Percentiles rank a stretch among this genome's conserved stretches.
phyloP scores from a whole-genome alignment of 2,113 vertebrate species.

The Hydropotes inermis region DNA sequence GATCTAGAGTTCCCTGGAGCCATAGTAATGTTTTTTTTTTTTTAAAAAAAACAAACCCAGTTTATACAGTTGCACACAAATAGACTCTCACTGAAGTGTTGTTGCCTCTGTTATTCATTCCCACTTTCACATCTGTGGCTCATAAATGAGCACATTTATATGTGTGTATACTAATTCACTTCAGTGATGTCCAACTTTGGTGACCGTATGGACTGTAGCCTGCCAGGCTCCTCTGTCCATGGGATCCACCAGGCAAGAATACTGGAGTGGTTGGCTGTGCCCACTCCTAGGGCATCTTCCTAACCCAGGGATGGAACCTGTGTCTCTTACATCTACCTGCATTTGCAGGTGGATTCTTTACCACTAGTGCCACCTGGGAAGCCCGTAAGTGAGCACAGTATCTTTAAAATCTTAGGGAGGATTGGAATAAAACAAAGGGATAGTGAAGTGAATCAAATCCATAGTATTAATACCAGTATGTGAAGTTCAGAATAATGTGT shows the following conservation, averaged over 20 bases:
- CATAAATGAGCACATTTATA: neutral
- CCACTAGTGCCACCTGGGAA: neutral
- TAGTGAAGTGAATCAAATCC: neutral
- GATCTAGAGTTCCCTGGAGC: neutral
- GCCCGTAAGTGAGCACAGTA: neutral
- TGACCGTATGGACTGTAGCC: neutral
- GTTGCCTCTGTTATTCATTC: neutral
- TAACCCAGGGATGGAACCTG: neutral
- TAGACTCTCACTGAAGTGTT: neutral
- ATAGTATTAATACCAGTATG: neutral
- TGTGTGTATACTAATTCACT: neutral
- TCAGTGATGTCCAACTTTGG: neutral
- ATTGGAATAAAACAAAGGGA: conserved; percentile 4
- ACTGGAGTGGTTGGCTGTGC: neutral
- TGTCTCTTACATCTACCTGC: neutral
- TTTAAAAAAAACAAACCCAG: neutral
- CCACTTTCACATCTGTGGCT: neutral
- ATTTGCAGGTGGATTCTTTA: neutral
- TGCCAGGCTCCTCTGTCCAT: neutral
- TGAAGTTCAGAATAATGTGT: neutral
- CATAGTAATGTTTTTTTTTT: neutral
- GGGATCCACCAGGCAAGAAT: neutral
- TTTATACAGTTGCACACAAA: neutral
- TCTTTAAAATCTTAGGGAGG: neutral
- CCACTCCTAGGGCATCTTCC: neutral